Base-by-base conservation (phyloP, 2,888 invertebrate species). In the Nomada flava region DNA sequence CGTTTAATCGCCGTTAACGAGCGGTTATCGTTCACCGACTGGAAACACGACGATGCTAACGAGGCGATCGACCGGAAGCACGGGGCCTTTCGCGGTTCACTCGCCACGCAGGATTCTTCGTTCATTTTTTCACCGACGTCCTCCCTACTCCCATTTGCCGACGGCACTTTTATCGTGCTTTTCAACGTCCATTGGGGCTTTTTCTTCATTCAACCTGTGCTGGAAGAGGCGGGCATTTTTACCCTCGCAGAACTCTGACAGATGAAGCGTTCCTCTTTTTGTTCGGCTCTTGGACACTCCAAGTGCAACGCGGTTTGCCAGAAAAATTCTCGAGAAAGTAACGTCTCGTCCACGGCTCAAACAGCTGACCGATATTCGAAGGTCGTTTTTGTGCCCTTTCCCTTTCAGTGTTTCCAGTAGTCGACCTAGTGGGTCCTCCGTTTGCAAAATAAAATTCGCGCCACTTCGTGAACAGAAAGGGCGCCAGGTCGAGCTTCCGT, bases 1-100 rank as follows among this genome's bases (percentile, higher is more conserved):
- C 91, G 87, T 91, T 92, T 91, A 92, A 92, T 92, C 91, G 89
- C 90, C 91, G 89, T 91, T 92, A 92, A 91, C 92, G 91, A 92
- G 91, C 86, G 90, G 92, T 91, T 92, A 92, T 92, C 92, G 91
- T 91, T 91, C 89, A 87, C 89, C 89, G 85, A 90, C 89, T 90
- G 90, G 89, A 91, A 92, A 91, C 91, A 91, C 88, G 89, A 87
- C 89, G 90, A 90, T 90, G 89, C 90, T 90, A 90, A 91, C 90
- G 89, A 91, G 91, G 81, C 90, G 90, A 90, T 90, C 89, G 86
- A 79, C 91, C 90, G 90, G 91, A 92, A 92, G 90, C 89, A 87
- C 85, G 73, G 70, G 76, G 70, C 82, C 83, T 72, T 86, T 87
- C 86, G 79, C 84, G 79, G 79, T 79, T 86, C 82, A 44, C 81